Evolutionary conservation across 2,888 invertebrate species (phyloP).

Genomic region (Drosophila kuntzei): DNA sequence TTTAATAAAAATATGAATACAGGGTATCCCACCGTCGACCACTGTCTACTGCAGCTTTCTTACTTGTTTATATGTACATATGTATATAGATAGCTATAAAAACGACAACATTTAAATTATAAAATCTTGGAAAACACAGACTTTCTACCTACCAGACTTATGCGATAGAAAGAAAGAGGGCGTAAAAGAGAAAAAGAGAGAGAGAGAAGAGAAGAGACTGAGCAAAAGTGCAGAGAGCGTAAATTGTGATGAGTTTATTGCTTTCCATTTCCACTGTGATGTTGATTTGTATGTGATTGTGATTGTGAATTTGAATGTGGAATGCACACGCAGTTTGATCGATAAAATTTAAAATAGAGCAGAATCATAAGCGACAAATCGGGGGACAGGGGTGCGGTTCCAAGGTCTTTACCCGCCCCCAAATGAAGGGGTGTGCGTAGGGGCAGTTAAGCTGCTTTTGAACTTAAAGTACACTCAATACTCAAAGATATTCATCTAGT

Average conservation of each 20-base stretch:
- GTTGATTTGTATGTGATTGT: conserved; percentile 13
- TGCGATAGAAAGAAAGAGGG: background rate
- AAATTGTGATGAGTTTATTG: conserved; percentile 9
- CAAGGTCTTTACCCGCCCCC: background rate
- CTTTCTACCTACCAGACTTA: conserved; percentile 44
- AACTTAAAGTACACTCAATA: background rate
- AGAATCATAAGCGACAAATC: conserved; percentile 5
- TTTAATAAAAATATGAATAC: background rate
- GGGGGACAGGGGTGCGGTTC: background rate
- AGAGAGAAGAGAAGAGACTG: background rate
- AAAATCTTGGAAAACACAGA: conserved; percentile 21
- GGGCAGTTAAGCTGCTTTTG: background rate
- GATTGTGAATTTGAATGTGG: conserved; percentile 24
- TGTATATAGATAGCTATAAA: conserved; percentile 1
- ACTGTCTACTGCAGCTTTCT: background rate
- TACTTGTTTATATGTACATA: background rate
- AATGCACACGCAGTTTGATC: conserved; percentile 68
- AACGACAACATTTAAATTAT: conserved; percentile 11
- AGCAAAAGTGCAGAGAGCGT: conserved; percentile 8
- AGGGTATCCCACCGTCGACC: background rate
- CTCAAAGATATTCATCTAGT: background rate
- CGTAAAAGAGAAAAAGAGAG: background rate
- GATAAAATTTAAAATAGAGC: conserved; percentile 72
- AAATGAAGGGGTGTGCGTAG: background rate
- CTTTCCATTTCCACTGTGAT: conserved; percentile 39